Conservation (phyloP, 2,113 vertebrate species). For the Daubentonia madagascariensis region DNA sequence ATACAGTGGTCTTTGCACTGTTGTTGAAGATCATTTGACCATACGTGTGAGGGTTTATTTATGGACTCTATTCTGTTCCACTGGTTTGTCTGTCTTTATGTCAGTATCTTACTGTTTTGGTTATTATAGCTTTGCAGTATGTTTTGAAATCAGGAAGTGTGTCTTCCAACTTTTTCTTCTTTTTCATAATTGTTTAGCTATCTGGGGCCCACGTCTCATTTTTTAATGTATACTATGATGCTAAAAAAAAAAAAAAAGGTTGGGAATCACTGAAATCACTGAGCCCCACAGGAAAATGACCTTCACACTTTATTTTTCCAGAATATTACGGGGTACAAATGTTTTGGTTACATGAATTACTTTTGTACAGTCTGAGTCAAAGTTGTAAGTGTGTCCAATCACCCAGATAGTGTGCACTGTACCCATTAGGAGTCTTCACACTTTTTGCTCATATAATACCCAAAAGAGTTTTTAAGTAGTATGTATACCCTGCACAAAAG, state of each 20-base stretch:
- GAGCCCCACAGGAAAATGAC: not conserved
- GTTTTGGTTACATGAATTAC: too few species aligned
- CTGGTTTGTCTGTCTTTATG: not conserved
- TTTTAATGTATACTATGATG: not conserved
- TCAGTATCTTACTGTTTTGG: not conserved
- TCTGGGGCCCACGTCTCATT: not conserved
- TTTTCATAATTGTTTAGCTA: not conserved
- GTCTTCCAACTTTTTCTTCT: not conserved
- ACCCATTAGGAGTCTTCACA: not conserved
- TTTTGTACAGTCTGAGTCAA: too few species aligned
- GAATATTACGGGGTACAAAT: too few species aligned
- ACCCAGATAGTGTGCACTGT: too few species aligned
- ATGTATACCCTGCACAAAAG: not conserved
- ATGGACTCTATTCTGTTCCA: not conserved
- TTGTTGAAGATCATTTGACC: not conserved
- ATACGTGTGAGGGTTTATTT: not conserved
- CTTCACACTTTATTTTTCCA: not conserved
- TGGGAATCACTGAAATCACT: constrained; percentile 16
- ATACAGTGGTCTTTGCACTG: not conserved
- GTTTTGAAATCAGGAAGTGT: not conserved
- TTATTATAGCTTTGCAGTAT: not conserved
- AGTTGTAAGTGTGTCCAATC: too few species aligned
- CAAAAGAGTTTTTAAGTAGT: not conserved
- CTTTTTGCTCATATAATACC: not conserved
- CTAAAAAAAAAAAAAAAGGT: not conserved